phyloP scores from a whole-genome alignment of 2,797 vertebrate genomes.

The Rhinogobio ventralis region DNA sequence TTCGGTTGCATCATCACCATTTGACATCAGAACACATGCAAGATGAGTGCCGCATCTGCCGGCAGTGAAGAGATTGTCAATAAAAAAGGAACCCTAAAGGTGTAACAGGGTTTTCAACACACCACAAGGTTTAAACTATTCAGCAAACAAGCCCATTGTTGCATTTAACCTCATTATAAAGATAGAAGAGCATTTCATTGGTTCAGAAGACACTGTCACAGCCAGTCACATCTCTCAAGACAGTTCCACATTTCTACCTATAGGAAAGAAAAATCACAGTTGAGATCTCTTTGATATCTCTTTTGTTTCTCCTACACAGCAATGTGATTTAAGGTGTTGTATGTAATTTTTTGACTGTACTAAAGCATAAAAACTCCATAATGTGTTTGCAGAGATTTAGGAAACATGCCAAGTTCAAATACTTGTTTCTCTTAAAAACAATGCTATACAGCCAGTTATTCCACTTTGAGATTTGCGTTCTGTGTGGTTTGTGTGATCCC shows the following conservation, averaged over 20 bases:
- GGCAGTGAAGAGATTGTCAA: too few relatives aligned
- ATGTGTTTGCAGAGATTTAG: not conserved
- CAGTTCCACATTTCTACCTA: not conserved
- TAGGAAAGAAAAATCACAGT: not conserved
- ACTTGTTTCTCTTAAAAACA: not conserved
- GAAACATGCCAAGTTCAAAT: not conserved
- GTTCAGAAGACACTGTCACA: not conserved
- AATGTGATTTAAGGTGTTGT: not conserved
- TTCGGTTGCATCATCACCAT: too few relatives aligned
- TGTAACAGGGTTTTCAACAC: too few relatives aligned
- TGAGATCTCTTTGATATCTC: not conserved
- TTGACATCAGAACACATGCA: too few relatives aligned
- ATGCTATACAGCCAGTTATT: not conserved
- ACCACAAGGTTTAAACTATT: not conserved
- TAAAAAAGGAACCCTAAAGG: too few relatives aligned
- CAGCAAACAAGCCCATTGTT: conserved; percentile 7
- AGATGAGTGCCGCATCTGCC: too few relatives aligned
- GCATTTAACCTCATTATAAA: conserved; percentile 1
- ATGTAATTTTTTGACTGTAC: not conserved
- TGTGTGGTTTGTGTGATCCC: not conserved
- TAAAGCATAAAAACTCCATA: not conserved
- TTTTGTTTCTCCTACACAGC: not conserved
- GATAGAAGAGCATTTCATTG: not conserved
- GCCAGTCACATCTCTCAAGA: not conserved
- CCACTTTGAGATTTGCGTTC: not conserved